phyloP scores from a whole-genome alignment of 2,113 vertebrate species.

The Sylvia atricapilla region DNA sequence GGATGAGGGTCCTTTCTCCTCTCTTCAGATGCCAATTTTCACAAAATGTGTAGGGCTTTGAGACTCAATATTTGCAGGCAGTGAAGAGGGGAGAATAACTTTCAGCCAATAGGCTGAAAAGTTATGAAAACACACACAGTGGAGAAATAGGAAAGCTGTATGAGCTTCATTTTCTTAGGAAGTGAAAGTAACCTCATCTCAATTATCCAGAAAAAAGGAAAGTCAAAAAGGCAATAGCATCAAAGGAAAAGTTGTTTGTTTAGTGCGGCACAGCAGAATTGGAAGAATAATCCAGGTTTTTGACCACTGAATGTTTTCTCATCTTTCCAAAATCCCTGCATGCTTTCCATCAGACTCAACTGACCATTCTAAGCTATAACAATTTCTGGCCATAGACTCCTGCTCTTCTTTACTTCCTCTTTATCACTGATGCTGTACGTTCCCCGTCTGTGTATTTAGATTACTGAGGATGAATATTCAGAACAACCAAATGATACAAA shows the following conservation, averaged over 20 bases:
- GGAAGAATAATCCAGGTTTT: not conserved
- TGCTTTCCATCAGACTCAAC: not conserved
- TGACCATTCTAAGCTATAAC: not conserved
- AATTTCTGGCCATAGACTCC: not conserved
- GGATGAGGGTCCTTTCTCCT: not conserved
- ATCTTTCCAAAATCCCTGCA: not conserved
- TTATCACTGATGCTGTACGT: accelerated
- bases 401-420: not conserved
- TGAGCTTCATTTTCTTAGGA: not conserved
- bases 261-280: not conserved
- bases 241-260: not conserved
- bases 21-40: not conserved
- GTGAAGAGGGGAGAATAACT: not conserved
- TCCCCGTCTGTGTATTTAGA: not conserved
- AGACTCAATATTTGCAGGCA: not conserved
- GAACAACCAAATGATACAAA: not conserved
- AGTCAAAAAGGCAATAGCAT: not conserved
- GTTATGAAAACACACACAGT: not conserved
- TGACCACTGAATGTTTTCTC: not conserved
- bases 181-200: not conserved
- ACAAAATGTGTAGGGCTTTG: not conserved
- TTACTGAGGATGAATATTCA: not conserved
- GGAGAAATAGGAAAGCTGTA: not conserved
- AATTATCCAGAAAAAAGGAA: not conserved
- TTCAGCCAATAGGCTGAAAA: not conserved